Evolutionary conservation across 2,113 vertebrate genomes (phyloP).

Genomic region (Xiphophorus couchianus): DNA sequence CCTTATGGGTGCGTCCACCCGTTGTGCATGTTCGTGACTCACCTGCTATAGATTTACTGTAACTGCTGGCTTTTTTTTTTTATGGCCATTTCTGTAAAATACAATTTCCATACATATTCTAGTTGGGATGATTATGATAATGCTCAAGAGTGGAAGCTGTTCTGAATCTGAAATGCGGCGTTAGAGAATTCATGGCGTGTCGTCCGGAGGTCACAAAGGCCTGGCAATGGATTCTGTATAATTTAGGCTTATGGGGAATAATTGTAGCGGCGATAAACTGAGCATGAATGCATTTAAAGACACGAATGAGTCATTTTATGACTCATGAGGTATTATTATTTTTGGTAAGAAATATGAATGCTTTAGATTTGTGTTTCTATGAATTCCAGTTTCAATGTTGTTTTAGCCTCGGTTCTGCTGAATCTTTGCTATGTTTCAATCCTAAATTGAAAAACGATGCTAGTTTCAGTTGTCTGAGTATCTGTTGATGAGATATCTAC

Average conservation of each 20-base stretch:
- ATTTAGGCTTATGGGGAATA: conserved; percentile 48
- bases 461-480: no score
- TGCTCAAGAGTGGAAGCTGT: conserved; percentile 46
- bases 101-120: conserved; percentile 37
- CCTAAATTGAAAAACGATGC: not conserved
- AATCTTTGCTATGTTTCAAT: not conserved
- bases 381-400: conserved; percentile 20
- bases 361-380: not conserved
- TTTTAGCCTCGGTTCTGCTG: not conserved
- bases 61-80: not conserved
- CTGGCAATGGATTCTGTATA: conserved; percentile 57
- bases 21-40: conserved; percentile 1
- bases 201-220: conserved; percentile 63
- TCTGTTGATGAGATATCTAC: no score
- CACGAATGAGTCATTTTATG: conserved; percentile 9
- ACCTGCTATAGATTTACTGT: conserved; percentile 26
- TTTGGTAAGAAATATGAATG: conserved; percentile 1
- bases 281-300: conserved; percentile 22
- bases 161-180: conserved; percentile 57
- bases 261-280: conserved; percentile 53
- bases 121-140: conserved; percentile 55
- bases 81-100: conserved; percentile 3
- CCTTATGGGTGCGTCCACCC: conserved; percentile 33
- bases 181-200: conserved; percentile 53
- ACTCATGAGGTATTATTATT: conserved; percentile 19